Percentiles rank a stretch among this genome's conserved stretches.
Conservation (phyloP, 2,888 invertebrate species). For the Ditylenchus weischeri region DNA sequence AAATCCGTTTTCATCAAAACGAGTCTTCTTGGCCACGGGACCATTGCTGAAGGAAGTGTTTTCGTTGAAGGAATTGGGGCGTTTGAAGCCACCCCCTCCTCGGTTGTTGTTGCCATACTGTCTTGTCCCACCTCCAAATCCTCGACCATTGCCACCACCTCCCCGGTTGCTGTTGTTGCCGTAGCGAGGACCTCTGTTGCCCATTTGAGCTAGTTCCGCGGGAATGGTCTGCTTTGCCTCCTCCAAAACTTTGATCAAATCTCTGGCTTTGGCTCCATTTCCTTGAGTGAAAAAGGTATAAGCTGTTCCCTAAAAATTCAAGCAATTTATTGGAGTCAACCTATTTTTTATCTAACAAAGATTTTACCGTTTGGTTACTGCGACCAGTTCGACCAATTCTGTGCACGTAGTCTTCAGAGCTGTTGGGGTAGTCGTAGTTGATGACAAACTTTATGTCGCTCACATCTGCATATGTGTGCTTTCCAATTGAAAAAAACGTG, state of each 20-base stretch:
- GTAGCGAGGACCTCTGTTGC: conserved; percentile 11
- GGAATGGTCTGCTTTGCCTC: conserved; percentile 88
- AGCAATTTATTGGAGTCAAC: neutral
- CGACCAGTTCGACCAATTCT: conserved; percentile 91
- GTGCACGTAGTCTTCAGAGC: conserved; percentile 97
- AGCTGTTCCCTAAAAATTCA: conserved; percentile 68
- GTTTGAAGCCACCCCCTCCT: neutral
- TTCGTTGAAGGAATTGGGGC: no score
- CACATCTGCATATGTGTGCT: conserved; percentile 71
- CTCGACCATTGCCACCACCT: conserved; percentile 17
- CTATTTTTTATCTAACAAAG: neutral
- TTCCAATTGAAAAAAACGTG: no score
- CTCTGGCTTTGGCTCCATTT: conserved; percentile 81
- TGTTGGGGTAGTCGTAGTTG: conserved; percentile 94
- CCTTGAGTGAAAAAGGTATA: conserved; percentile 92
- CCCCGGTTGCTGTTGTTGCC: conserved; percentile 7
- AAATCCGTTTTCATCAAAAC: no score
- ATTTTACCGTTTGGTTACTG: conserved; percentile 74
- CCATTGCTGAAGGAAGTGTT: no score
- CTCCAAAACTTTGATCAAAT: conserved; percentile 76
- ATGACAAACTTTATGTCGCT: conserved; percentile 96
- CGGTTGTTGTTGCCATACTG: neutral
- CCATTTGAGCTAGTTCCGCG: conserved; percentile 68
- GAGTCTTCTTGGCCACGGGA: no score
- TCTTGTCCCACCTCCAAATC: neutral